Conservation (phyloP, 1,140 invertebrate species). For the Melipona quadrifasciata region DNA sequence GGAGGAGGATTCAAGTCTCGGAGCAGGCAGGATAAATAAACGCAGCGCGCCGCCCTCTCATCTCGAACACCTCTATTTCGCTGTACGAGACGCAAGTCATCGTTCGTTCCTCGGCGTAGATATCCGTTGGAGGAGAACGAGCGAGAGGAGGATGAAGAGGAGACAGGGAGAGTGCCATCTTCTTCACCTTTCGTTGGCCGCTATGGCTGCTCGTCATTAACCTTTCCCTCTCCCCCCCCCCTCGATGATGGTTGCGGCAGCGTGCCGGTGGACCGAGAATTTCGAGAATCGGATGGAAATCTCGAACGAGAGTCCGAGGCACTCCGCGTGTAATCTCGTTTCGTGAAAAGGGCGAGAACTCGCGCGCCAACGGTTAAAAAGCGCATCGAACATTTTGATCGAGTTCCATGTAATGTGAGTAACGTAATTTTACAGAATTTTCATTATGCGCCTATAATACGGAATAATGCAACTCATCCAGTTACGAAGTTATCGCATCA, state of each 20-base stretch:
- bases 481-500: background rate
- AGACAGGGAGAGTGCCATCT: conserved; percentile 40
- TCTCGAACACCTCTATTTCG: conserved; percentile 79
- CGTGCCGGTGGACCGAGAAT: background rate
- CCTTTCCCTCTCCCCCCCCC: conserved; percentile 11
- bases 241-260: background rate
- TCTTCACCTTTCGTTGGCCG: conserved; percentile 50
- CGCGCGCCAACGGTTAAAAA: background rate
- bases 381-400: background rate
- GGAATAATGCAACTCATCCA: background rate
- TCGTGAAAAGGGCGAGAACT: background rate
- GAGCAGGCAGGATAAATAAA: conserved; percentile 80
- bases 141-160: conserved; percentile 19
- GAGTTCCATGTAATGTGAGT: background rate
- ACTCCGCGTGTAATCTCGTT: background rate
- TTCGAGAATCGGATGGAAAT: background rate
- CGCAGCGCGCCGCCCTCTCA: conserved; percentile 79
- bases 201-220: conserved; percentile 58
- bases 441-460: background rate
- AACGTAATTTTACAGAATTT: background rate
- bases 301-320: no score
- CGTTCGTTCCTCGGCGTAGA: conserved; percentile 57
- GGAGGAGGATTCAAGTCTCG: conserved; percentile 57
- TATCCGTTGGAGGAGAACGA: conserved; percentile 34
- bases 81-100: conserved; percentile 74